Base-by-base conservation (phyloP, 2,113 vertebrate genomes). In the Malaclemys terrapin region DNA sequence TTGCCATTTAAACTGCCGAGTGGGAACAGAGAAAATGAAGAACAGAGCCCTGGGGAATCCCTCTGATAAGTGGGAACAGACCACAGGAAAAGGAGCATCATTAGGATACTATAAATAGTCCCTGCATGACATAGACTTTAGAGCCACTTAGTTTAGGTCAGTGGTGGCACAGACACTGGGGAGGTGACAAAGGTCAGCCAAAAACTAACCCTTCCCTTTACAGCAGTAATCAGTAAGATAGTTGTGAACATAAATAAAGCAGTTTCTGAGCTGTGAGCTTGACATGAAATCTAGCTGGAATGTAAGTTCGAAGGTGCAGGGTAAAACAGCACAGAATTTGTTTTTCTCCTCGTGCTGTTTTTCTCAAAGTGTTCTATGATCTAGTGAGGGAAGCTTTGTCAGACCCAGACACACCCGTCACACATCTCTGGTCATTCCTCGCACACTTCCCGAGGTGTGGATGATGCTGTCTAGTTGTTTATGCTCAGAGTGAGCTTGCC, bases 31-130 rank as follows among this genome's bases (percentile, higher is more conserved):
- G 76, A 65, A 81, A 62, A 31, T 79, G 1, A 31, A 85, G 80
- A 87, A 7, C 5, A 88, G 38, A 83, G 16, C 5, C 9, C 8
- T 83, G 31, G 75, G 13, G 42, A 78, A 20, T 76, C 10, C 35
- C 1, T 49, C 24, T 56, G 72, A 59, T 9, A 84, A 79, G n/a
- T 0, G 4, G 6, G 1, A 2, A 7, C n/a, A 59, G 12, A 0
- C 0, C 25, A 54, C 19, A 79, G 29, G 65, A 89, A 83, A 78
- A 82, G 5, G 42, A 87, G 35, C 3, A 8, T 69, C 7, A 12
- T 85, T 93, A n/a, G 90, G n/a, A 49, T 42, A 16, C 50, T 47
- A 35, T 6, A 72, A 20, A 47, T 80, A n/a, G 45, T 79, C 22
- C n/a, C 57, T 88, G 24, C 27, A 25, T 35, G 42, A 14, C 0